These are phyloP conservation scores for Ceratina japonica DNA, from an alignment of 1,140 invertebrate genomes.

Conservation along the genomic window DNA sequence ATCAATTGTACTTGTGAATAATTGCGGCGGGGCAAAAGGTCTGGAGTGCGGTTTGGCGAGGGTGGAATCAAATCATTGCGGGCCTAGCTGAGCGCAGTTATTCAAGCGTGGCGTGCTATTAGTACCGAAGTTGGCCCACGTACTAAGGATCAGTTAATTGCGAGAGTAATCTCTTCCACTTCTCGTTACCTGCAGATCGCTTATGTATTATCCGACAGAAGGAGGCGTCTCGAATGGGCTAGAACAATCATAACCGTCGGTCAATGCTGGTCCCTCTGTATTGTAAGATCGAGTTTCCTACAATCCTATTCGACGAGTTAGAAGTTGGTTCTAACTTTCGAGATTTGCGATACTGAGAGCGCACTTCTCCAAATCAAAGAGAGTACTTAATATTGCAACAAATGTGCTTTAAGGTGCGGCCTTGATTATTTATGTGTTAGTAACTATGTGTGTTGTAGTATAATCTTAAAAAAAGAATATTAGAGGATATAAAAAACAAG, in stretches of 20 bases:
- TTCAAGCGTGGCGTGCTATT: conserved; percentile 21
- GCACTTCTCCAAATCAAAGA: too few species aligned
- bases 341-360: not conserved
- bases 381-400: too few species aligned
- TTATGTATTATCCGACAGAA: not conserved
- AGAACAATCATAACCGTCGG: conserved; percentile 9
- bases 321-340: not conserved
- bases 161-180: conserved; percentile 27
- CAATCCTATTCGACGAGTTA: conserved; percentile 46
- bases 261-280: conserved; percentile 18
- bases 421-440: too few species aligned
- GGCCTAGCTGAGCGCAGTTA: conserved; percentile 18
- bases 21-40: not conserved
- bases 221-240: conserved; percentile 18
- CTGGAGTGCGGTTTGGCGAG: not conserved
- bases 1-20: too few species aligned
- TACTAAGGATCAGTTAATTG: conserved; percentile 50
- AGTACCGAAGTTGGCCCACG: conserved; percentile 31
- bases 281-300: conserved; percentile 38
- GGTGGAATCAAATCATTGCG: conserved; percentile 12
- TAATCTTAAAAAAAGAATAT: too few species aligned
- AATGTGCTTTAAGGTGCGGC: too few species aligned
- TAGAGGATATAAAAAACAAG: too few species aligned
- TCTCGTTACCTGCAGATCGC: conserved; percentile 6
- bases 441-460: too few species aligned